Conservation (phyloP, 2,113 vertebrate species). For the Chrysemys picta region DNA sequence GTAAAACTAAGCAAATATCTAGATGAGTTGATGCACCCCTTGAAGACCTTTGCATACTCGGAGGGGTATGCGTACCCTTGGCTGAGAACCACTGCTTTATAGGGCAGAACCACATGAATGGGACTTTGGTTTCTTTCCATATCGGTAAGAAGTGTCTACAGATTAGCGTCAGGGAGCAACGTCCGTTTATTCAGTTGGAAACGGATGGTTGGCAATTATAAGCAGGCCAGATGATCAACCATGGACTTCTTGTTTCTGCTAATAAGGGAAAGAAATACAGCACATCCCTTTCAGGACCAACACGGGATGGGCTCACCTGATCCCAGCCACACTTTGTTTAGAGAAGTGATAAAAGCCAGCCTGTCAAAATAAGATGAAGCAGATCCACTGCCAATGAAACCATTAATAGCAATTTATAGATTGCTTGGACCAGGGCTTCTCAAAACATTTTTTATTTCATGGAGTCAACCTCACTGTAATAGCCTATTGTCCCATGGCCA, state of each 20-base stretch:
- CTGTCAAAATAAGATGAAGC: neutral
- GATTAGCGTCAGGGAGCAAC: neutral
- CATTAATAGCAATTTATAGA: neutral
- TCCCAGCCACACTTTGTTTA: conserved; percentile 15
- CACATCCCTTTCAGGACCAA: fast-evolving
- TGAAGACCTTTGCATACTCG: too few species aligned
- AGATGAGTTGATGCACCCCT: too few species aligned
- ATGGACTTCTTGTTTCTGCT: neutral
- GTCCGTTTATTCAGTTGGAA: neutral
- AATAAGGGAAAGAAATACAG: conserved; percentile 25
- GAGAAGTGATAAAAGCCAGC: neutral
- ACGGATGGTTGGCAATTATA: neutral
- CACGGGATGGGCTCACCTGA: neutral
- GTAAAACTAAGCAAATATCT: too few species aligned
- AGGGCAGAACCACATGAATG: fast-evolving
- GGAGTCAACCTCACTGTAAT: neutral
- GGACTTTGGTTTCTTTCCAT: fast-evolving
- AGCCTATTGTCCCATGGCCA: neutral
- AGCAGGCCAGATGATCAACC: neutral
- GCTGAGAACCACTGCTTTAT: neutral
- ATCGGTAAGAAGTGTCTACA: fast-evolving
- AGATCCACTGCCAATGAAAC: neutral
- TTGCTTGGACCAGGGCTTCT: neutral
- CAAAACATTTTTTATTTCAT: conserved; percentile 13
- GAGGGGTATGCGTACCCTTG: too few species aligned